Percentiles rank a stretch among this genome's conserved stretches.
phyloP scores from a whole-genome alignment of 2,113 vertebrate genomes.

The Heteronetta atricapilla region DNA sequence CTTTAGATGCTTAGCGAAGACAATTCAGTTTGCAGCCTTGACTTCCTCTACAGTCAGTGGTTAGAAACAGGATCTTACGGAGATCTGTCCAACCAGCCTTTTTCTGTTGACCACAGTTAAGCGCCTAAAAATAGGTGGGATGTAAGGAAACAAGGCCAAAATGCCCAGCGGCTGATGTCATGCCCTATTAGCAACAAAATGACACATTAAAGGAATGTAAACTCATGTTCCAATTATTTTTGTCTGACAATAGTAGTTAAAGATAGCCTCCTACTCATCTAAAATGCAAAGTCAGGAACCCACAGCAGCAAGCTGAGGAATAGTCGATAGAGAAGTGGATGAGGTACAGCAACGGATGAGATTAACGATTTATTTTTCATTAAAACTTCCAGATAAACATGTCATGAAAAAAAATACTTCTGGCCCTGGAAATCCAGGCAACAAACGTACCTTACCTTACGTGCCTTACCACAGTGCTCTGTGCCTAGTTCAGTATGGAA shows the following conservation, averaged over 20 bases:
- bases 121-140: conserved; percentile 39
- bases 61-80: not conserved
- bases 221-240: not conserved
- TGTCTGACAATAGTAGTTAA: conserved; percentile 12
- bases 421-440: not conserved
- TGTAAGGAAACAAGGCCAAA: conserved; percentile 14
- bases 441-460: not conserved
- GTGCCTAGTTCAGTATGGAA: not conserved
- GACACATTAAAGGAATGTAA: conserved; percentile 3
- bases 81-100: not conserved
- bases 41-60: not conserved
- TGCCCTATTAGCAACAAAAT: not conserved
- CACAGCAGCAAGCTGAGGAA: not conserved
- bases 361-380: not conserved
- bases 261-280: not conserved
- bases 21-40: not conserved
- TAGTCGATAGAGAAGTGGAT: not conserved
- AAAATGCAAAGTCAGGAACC: not conserved
- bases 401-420: not conserved
- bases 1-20: not conserved
- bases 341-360: not conserved
- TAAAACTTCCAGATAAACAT: not conserved
- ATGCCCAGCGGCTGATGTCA: conserved; percentile 26
- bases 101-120: not conserved
- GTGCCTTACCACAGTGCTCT: not conserved